These are phyloP conservation scores for Phalacrocorax brasilianus DNA, from an alignment of 2,113 vertebrate genomes.

Conservation along the genomic window DNA sequence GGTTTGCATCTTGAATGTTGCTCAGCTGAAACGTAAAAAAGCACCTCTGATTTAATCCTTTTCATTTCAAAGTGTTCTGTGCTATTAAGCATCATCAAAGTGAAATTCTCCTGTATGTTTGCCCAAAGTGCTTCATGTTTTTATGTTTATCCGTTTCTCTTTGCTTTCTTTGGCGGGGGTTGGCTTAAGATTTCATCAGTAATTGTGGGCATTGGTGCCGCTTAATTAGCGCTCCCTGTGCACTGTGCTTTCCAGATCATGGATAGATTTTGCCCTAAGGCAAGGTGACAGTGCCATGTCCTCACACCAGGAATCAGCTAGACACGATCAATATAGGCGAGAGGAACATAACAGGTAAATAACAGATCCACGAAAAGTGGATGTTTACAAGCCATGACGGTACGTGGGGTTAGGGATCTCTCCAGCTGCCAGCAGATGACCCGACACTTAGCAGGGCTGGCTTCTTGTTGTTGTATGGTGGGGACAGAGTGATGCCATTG, in stretches of 20 bases:
- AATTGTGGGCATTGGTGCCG: not conserved
- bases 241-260: not conserved
- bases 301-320: not conserved
- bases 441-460: accelerated
- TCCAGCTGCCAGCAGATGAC: not conserved
- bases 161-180: not conserved
- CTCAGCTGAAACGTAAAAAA: not conserved
- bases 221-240: not conserved
- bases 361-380: not conserved
- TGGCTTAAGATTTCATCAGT: not conserved
- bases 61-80: not conserved
- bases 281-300: not conserved
- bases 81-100: not conserved
- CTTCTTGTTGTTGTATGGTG: not conserved
- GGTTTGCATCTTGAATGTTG: not conserved
- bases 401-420: accelerated
- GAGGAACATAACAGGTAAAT: not conserved
- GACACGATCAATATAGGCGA: not conserved
- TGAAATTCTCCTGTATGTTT: not conserved
- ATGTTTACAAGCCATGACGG: too few species aligned
- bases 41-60: not conserved
- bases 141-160: not conserved
- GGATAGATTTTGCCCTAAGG: not conserved
- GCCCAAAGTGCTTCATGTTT: not conserved
- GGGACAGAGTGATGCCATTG: not conserved